These are phyloP conservation scores for Hozukius guyotensis DNA, from an alignment of 2,797 vertebrate species.

Conservation along the genomic window DNA sequence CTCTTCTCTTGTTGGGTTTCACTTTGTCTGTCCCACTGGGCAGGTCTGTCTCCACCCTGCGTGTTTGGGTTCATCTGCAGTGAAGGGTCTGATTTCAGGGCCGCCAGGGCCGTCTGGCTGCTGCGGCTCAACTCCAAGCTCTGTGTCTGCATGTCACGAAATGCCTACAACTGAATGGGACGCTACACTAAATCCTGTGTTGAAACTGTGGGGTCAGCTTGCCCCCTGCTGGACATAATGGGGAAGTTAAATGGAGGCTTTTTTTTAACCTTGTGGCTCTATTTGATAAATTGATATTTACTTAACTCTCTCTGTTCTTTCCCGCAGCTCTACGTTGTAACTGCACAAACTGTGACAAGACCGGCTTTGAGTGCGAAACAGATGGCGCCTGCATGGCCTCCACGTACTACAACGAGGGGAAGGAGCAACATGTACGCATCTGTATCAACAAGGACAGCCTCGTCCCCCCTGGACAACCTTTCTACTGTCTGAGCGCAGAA, in stretches of 20 bases:
- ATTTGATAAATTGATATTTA: not conserved
- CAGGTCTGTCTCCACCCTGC: conserved; percentile 71
- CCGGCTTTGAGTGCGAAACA: conserved; percentile 93
- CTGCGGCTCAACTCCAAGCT: conserved; percentile 59
- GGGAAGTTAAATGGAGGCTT: not conserved
- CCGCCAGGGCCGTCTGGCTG: conserved; percentile 72
- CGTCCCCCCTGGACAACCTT: conserved; percentile 93
- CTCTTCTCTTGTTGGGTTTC: conserved; percentile 71
- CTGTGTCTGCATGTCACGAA: conserved; percentile 56
- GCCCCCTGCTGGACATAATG: conserved; percentile 63
- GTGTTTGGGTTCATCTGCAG: conserved; percentile 86
- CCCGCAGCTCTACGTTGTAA: conserved; percentile 87
- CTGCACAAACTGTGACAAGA: conserved; percentile 93
- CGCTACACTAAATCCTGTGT: not conserved
- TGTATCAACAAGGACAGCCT: conserved; percentile 89
- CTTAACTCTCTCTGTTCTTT: not conserved
- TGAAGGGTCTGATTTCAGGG: conserved; percentile 83
- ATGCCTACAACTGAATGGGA: conserved; percentile 39
- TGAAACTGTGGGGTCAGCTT: conserved; percentile 11
- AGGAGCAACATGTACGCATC: conserved; percentile 90
- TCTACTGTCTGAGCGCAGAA: conserved; percentile 94
- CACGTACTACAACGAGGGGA: conserved; percentile 88
- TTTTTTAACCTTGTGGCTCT: not conserved
- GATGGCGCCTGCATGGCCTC: conserved; percentile 98
- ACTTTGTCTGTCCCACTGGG: conserved; percentile 68